These are phyloP conservation scores for Yponomeuta cagnagella DNA, from an alignment of 2,888 invertebrate species.

Conservation along the genomic window DNA sequence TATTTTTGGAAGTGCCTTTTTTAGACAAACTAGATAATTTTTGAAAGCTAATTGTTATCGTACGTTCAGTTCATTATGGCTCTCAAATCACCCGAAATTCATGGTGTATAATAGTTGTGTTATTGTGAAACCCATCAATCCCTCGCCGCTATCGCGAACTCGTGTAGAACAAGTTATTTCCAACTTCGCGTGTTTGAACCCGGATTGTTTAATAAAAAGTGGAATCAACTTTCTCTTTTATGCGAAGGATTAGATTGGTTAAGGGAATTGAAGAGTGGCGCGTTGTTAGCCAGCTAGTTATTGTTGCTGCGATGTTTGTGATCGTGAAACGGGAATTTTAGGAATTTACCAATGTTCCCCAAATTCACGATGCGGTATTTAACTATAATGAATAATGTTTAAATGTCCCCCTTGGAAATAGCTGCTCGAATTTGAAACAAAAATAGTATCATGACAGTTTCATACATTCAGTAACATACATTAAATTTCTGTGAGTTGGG, in stretches of 20 bases:
- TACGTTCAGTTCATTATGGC: no score
- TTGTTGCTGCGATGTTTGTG: neutral
- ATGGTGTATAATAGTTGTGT: neutral
- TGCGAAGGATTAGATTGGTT: constrained; percentile 29
- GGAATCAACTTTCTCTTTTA: constrained; percentile 22
- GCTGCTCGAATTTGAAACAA: no score
- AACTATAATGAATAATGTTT: no score
- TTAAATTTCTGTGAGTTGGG: no score
- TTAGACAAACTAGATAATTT: no score
- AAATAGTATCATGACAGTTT: no score
- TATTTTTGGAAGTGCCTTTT: no score
- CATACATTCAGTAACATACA: no score
- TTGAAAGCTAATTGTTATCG: no score
- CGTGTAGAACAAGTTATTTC: constrained; percentile 11
- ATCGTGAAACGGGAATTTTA: neutral
- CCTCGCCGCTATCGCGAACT: constrained; percentile 5
- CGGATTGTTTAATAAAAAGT: constrained; percentile 30
- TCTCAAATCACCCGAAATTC: neutral
- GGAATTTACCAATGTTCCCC: neutral
- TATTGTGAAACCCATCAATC: constrained; percentile 4
- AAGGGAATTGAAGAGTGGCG: constrained; percentile 16
- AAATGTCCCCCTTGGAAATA: no score
- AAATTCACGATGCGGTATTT: no score
- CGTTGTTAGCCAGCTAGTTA: neutral
- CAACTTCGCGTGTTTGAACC: constrained; percentile 23